Percentiles rank a stretch among this genome's conserved stretches.
Conservation (phyloP, 2,797 vertebrate genomes). For the Pachyuromys duprasi region DNA sequence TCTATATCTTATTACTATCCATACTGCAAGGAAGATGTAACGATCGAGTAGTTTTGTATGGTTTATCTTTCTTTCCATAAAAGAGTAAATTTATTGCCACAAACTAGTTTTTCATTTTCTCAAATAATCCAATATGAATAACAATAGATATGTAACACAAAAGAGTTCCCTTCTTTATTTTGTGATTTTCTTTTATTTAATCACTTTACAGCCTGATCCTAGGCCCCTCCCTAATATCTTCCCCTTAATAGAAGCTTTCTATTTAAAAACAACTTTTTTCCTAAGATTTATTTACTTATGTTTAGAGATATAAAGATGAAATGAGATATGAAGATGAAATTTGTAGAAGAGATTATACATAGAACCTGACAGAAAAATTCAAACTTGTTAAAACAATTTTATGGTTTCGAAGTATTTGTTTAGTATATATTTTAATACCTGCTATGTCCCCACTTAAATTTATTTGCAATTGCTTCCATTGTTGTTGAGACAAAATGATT, state of each 20-base stretch:
- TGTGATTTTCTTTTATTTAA: too few species aligned
- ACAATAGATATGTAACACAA: not conserved
- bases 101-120: not conserved
- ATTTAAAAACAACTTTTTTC: constrained; percentile 2
- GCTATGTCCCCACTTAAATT: not conserved
- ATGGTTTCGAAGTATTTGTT: not conserved
- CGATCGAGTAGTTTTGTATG: not conserved
- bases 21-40: not conserved
- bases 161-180: not conserved
- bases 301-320: not conserved
- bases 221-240: too few species aligned
- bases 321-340: not conserved
- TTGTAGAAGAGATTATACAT: not conserved
- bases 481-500: not conserved
- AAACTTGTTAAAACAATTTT: not conserved
- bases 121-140: not conserved
- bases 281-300: not conserved
- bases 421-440: not conserved
- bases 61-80: not conserved
- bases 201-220: too few species aligned
- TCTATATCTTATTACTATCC: not conserved
- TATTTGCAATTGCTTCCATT: not conserved
- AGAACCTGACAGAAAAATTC: not conserved
- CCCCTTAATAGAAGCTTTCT: not conserved
- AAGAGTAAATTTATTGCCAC: not conserved